Evolutionary conservation across 92 coral and sea anemone species (phyloP), one percentile per base, ranked within the genome.

Genomic region (Epizoanthus illoricatus): DNA sequence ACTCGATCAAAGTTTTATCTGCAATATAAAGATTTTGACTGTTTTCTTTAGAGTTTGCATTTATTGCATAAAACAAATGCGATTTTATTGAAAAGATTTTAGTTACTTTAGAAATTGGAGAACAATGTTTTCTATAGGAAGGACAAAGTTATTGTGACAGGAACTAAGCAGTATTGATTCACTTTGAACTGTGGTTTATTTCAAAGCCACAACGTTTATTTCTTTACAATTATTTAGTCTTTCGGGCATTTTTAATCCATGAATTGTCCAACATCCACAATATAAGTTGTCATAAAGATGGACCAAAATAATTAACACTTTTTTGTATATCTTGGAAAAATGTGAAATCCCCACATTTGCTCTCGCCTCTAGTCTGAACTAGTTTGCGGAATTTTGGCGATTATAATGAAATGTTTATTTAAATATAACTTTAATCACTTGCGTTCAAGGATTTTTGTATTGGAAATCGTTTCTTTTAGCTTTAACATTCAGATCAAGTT

Each of bases 161-260:
- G 52, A 62, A 3, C 5, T 63, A 7, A 42, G 54, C 20, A 47
- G 40, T 5, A n/a, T 43, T 78, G 56, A 19, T 78, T 5, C 36
- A 16, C 10, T 52, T 5, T 45, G 57, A 63, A 20, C 52, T 78
- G 76, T 19, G 58, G 67, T 63, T 78, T 78, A 62, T 62, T 78
- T 63, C 58, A 61, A 76, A 78, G 65, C 82, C 82, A 21, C 71
- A 78, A 60, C 19, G 17, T 64, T 66, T 78, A 70, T 43, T n/a
- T 64, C 61, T 33, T 64, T 33, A 17, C 56, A 62, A 78, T 64
- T 63, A 42, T 78, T 78, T 78, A 42, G 64, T 63, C 67, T 28
- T 78, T 42, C 49, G 59, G 71, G 61, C 67, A 63, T 63, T 42
- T 39, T 78, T 62, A 63, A 78, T 78, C 59, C 21, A 4, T 18